Evolutionary conservation across 2,797 vertebrate genomes (phyloP), one percentile per base, ranked within the genome.

Genomic region (Hippocampus kuda): DNA sequence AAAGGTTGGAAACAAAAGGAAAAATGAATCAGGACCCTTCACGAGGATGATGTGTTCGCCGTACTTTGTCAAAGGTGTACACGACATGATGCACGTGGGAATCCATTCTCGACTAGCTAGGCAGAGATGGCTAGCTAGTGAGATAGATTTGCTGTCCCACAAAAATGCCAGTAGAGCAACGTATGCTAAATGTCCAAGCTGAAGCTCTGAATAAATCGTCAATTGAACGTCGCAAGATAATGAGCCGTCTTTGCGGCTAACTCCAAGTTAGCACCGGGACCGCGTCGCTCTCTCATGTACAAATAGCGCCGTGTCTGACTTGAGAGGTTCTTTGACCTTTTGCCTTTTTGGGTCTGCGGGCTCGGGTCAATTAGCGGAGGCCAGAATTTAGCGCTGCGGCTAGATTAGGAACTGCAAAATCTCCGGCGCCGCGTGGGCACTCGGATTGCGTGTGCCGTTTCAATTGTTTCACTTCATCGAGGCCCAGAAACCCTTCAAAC

Each of bases 241-340:
- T 57, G 56, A 59, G 56, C 56, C 56, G 4, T 16, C 12, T 26
- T 59, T 59, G 26, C 16, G 56, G 24, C 24, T 51, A 59, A 59
- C 26, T 5, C 56, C 26, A 27, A 54, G 13, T 16, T 15, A 16
- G 56, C 26, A 16, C 56, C 24, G 4, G 24, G n/a, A 26, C 26
- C 9, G 54, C 27, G 27, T 66, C 44, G 41, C 22, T 68, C 46
- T 76, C 48, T 75, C 70, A 42, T 78, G 77, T 77, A 76, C 74
- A 81, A 81, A 85, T 83, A 85, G 18, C 68, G 30, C 30, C 30
- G 70, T 38, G 41, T 70, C 73, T 72, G 70, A 70, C 67, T 72
- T 72, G 20, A 72, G 54, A 42, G 22, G 15, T 72, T 66, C 66
- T 72, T 62, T 66, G 44, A 13, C 24, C 46, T 66, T 62, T 38